Percentiles rank a stretch among this genome's conserved stretches.
These are phyloP conservation scores for Oscheius sp. DNA, from an alignment of 2,888 invertebrate genomes.

Conservation along the genomic window DNA sequence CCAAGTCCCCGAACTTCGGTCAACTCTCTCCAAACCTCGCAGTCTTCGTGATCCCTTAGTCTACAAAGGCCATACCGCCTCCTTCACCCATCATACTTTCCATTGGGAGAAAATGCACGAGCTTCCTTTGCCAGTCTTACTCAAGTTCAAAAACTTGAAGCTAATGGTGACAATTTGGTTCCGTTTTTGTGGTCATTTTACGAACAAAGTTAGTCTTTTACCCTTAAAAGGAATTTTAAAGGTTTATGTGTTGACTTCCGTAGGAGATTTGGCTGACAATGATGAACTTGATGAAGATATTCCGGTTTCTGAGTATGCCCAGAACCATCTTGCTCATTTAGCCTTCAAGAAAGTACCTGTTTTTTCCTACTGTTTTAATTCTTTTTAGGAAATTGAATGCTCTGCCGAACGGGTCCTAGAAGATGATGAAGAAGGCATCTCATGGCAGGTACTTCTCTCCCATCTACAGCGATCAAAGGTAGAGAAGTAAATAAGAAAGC, in stretches of 20 bases:
- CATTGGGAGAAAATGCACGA: slow-evolving; percentile 69
- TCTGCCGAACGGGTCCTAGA: slow-evolving; percentile 49
- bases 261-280: slow-evolving; percentile 44
- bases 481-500: not conserved
- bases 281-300: slow-evolving; percentile 33
- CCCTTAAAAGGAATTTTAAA: slow-evolving; percentile 8
- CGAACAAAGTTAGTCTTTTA: slow-evolving; percentile 59
- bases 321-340: slow-evolving; percentile 60
- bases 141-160: slow-evolving; percentile 51
- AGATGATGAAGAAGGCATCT: slow-evolving; percentile 67
- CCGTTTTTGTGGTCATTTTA: slow-evolving; percentile 69
- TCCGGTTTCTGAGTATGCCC: slow-evolving; percentile 50
- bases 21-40: slow-evolving; percentile 69
- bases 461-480: slow-evolving; percentile 61
- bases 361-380: not conserved
- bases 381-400: slow-evolving; percentile 51
- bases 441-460: slow-evolving; percentile 60
- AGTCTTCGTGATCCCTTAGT: slow-evolving; percentile 70
- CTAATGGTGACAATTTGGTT: slow-evolving; percentile 67
- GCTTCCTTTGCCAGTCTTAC: slow-evolving; percentile 64
- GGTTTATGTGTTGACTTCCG: slow-evolving; percentile 66
- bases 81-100: slow-evolving; percentile 66
- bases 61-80: slow-evolving; percentile 65
- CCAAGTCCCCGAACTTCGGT: slow-evolving; percentile 71
- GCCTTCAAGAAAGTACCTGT: slow-evolving; percentile 48